A percentile compares a stretch with the other conserved stretches of the same genome.
Conservation (phyloP, 1,140 invertebrate genomes). For the Phocides pigmalion region DNA sequence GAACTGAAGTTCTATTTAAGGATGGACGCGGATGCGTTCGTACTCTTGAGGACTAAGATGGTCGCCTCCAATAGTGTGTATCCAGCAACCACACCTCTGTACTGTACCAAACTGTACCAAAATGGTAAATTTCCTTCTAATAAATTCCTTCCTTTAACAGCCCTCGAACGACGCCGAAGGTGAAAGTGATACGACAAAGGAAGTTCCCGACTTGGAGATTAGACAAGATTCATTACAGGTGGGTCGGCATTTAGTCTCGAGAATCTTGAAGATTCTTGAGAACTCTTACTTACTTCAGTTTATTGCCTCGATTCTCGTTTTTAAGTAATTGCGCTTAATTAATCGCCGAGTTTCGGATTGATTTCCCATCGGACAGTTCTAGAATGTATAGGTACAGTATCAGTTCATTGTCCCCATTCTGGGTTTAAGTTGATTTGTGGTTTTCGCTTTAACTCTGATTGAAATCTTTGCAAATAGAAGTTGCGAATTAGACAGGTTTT, state of each 20-base stretch:
- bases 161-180: constrained; percentile 35
- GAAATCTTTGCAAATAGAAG: neutral
- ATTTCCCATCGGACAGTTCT: too few species aligned
- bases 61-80: too few species aligned
- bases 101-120: too few species aligned
- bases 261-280: neutral
- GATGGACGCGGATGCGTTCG: too few species aligned
- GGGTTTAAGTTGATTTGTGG: neutral
- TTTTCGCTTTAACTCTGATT: neutral
- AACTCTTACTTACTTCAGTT: constrained; percentile 5
- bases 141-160: constrained; percentile 34
- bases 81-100: too few species aligned
- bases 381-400: too few species aligned
- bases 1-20: too few species aligned
- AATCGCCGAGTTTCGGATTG: neutral
- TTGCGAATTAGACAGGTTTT: too few species aligned
- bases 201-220: constrained; percentile 52
- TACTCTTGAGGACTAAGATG: too few species aligned
- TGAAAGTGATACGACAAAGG: constrained; percentile 44
- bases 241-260: constrained; percentile 26
- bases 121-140: neutral
- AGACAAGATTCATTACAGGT: constrained; percentile 48
- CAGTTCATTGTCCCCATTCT: neutral
- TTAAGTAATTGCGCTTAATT: neutral
- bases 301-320: neutral